A percentile compares a stretch with the other conserved stretches of the same genome.
Evolutionary conservation across 2,888 invertebrate species (phyloP).

Genomic region (Entomobrya proxima): DNA sequence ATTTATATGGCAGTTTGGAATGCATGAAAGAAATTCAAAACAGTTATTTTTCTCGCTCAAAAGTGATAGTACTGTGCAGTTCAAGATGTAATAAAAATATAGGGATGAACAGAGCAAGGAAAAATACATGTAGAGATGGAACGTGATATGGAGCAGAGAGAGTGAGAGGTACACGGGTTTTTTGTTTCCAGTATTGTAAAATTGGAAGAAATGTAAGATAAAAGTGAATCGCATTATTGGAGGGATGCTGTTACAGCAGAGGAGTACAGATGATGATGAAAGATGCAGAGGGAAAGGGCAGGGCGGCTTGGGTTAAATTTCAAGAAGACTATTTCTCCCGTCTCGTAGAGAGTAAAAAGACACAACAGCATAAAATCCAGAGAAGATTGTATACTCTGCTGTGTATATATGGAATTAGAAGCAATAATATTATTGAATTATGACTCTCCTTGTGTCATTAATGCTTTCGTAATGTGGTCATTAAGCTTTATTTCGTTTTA

Average conservation of each 20-base stretch:
- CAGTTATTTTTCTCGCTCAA: conserved; percentile 38
- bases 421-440: conserved; percentile 59
- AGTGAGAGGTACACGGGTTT: conserved; percentile 5
- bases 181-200: conserved; percentile 30
- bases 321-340: not conserved
- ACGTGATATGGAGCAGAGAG: conserved; percentile 2
- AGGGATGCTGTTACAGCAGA: not conserved
- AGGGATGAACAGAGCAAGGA: not conserved
- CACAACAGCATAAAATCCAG: not conserved
- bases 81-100: conserved; percentile 34
- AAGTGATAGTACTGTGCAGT: not conserved
- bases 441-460: conserved; percentile 49
- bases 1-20: conserved; percentile 43
- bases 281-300: conserved; percentile 35
- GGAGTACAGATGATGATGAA: not conserved
- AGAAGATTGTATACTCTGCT: not conserved
- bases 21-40: conserved; percentile 51
- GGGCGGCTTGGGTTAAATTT: conserved; percentile 28
- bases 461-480: conserved; percentile 53
- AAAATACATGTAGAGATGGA: not conserved
- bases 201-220: not conserved
- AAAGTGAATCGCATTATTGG: not conserved
- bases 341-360: no score
- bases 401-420: conserved; percentile 34
- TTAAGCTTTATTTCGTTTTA: conserved; percentile 56